Base-by-base conservation (phyloP, 2,797 vertebrate genomes). In the Propithecus perrieri region DNA sequence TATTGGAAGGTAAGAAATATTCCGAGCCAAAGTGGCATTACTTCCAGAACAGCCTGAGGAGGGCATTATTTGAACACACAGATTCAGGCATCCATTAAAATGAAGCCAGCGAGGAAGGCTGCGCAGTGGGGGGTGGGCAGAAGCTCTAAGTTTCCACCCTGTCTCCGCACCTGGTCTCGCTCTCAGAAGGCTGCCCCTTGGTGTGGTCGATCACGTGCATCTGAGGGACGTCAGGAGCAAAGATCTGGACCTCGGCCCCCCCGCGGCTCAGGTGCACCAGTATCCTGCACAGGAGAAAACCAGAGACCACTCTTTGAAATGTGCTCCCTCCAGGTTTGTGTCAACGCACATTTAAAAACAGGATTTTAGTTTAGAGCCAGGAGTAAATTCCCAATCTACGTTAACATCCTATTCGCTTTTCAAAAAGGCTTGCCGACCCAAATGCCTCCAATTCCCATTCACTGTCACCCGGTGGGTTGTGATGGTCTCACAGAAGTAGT, bases 171-270 rank as follows among this genome's bases (percentile, higher is more conserved):
- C 99, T 99, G 65, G 98, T 98, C 93, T 99, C 99, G 0, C 92
- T 89, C 92, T 98, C 98, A 28, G 97, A 96, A 38, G 99, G 99
- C 35, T 99, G 98, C 2, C 99, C 99, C 97, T 98, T 99, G 67
- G 96, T 96, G 96, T 99, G 99, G 96, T 99, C 99, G 22, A 99
- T 97, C 76, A 99, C 99, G 0, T 99, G 99, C 99, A 99, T 99
- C 98, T 99, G 99, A 33, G 98, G 87, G 53, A 99, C 81, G 90
- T 99, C 98, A 11, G 99, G 99, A n/a, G 99, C 99, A 53, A 98
- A 99, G 98, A 99, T 99, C 97, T 99, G 99, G 91, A 99, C 98
- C 55, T 98, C 98, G 0, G 99, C 99, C 18, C 99, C 99, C 0
- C 98, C 98, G 0, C 99, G 99, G 97, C 99, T 99, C 94, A 99